Evolutionary conservation across 1,140 invertebrate genomes (phyloP).

Genomic region (Littorina saxatilis): DNA sequence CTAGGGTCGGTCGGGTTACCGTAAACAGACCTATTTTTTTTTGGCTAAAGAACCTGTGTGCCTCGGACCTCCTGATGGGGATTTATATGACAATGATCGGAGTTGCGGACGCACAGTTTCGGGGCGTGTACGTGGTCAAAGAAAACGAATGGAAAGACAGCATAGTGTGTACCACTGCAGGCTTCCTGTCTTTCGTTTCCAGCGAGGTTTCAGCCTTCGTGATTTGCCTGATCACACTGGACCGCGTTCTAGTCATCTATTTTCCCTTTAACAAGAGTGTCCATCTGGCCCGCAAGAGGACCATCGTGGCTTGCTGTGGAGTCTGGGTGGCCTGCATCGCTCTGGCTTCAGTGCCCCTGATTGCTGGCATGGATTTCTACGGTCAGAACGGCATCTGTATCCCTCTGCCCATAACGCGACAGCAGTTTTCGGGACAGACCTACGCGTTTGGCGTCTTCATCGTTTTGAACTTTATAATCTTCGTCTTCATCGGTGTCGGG

Average conservation of each 20-base stretch:
- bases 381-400: conserved; percentile 48
- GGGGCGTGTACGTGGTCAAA: neutral
- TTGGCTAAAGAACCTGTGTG: conserved; percentile 15
- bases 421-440: conserved; percentile 42
- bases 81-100: conserved; percentile 3
- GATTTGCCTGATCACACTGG: conserved; percentile 11
- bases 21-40: no score
- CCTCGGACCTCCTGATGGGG: conserved; percentile 13
- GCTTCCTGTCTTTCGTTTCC: conserved; percentile 7
- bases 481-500: conserved; percentile 48
- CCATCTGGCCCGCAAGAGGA: conserved; percentile 32
- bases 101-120: neutral
- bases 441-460: conserved; percentile 52
- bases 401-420: conserved; percentile 48
- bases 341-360: conserved; percentile 39
- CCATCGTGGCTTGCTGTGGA: neutral
- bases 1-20: no score
- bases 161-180: neutral
- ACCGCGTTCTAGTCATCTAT: neutral
- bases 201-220: conserved; percentile 1
- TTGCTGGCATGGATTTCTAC: conserved; percentile 45
- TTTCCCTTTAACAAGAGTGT: neutral
- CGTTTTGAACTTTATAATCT: conserved; percentile 46
- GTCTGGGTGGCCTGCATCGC: conserved; percentile 35
- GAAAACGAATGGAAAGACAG: conserved; percentile 1